Evolutionary conservation across 1,140 invertebrate species (phyloP).

Genomic region (Ceratosolen fusciceps): DNA sequence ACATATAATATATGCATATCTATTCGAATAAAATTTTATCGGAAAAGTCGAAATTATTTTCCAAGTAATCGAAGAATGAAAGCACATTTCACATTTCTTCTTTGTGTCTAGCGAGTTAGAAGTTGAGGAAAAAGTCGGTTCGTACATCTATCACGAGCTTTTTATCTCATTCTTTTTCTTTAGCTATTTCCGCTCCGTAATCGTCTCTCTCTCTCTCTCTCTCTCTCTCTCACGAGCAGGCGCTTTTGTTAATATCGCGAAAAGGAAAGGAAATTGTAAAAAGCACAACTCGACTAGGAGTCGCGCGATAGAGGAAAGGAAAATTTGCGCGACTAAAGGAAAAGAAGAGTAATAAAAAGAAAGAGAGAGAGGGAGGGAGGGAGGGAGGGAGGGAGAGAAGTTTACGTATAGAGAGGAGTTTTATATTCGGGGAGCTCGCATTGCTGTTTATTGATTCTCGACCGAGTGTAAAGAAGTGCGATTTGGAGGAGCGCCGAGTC

Average conservation of each 20-base stretch:
- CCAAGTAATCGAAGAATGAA: constrained; percentile 10
- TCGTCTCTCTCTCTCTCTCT: too few species aligned
- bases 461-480: constrained; percentile 67
- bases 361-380: constrained; percentile 43
- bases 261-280: constrained; percentile 37
- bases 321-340: constrained; percentile 29
- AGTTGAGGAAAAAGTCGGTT: background rate
- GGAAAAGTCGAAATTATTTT: background rate
- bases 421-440: constrained; percentile 61
- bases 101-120: background rate
- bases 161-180: background rate
- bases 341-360: constrained; percentile 48
- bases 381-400: constrained; percentile 49
- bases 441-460: constrained; percentile 68
- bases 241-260: background rate
- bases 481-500: constrained; percentile 58
- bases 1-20: too few species aligned
- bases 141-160: constrained; percentile 8
- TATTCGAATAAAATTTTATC: too few species aligned
- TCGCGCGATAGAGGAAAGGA: background rate
- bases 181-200: background rate
- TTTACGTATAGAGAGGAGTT: constrained; percentile 58
- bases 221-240: too few species aligned
- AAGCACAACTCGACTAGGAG: background rate
- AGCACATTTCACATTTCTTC: background rate